Evolutionary conservation across 2,888 invertebrate genomes (phyloP).

Genomic region (Actias luna): DNA sequence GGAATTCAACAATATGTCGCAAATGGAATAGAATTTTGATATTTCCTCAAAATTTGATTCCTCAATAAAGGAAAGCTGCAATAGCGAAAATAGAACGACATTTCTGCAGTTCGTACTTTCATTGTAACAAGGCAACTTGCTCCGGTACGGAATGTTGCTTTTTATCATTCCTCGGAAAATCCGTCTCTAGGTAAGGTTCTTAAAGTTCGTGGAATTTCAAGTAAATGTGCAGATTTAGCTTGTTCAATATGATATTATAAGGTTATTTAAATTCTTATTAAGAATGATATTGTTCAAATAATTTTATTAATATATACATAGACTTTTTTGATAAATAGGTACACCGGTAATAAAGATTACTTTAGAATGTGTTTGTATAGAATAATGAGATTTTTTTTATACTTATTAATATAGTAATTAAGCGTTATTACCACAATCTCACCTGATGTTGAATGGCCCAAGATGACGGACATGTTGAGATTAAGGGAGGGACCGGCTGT

Average conservation of each 20-base stretch:
- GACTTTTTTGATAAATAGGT: too few relatives aligned
- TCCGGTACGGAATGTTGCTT: constrained; percentile 24
- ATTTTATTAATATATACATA: too few relatives aligned
- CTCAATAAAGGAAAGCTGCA: constrained; percentile 26
- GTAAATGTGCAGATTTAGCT: constrained; percentile 37
- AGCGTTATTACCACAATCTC: too few relatives aligned
- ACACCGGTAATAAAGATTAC: too few relatives aligned
- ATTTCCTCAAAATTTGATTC: constrained; percentile 27
- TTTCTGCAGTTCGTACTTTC: constrained; percentile 37
- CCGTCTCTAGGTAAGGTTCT: constrained; percentile 34
- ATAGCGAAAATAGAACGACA: constrained; percentile 32
- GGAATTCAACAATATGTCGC: constrained; percentile 17
- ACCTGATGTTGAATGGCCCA: too few relatives aligned
- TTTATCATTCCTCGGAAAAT: constrained; percentile 27
- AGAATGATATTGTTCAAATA: too few relatives aligned
- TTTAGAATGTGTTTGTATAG: too few relatives aligned
- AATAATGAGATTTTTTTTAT: too few relatives aligned
- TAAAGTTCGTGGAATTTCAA: constrained; percentile 31
- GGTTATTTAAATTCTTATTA: not conserved
- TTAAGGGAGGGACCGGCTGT: too few relatives aligned
- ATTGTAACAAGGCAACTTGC: constrained; percentile 43
- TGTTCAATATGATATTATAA: not conserved
- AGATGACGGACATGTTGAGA: too few relatives aligned
- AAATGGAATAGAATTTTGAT: constrained; percentile 4
- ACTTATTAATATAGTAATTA: too few relatives aligned